Evolutionary conservation across 1,140 invertebrate species (phyloP), one percentile per base, ranked within the genome.

Genomic region (Cotesia vestalis): DNA sequence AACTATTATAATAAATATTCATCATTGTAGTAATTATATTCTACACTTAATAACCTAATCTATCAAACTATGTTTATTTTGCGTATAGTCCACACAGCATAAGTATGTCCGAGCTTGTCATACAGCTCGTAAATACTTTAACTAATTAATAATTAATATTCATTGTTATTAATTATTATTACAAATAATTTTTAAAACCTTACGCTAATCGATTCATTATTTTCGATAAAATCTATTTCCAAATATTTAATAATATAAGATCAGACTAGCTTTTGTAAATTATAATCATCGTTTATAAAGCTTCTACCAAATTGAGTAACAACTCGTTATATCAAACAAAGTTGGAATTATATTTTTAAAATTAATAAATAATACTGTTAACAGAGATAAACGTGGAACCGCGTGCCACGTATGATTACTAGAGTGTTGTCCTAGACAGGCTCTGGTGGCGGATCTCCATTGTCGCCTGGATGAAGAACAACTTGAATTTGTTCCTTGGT

Each of bases 371-470:
- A 36, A 69, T 64, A 64, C 35, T 40, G 66, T 75, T 82, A 86
- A 78, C 84, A 86, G 70, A 86, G 83, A 64, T 86, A 86, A 78
- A 85, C 79, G 67, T 81, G 82, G 69, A 86, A 86, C 73, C 83
- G 79, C 66, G 82, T 78, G 70, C 83, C 83, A 73, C 80, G 81
- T 76, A 85, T 74, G 79, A 86, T 82, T 69, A 86, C 81, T 71
- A 85, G 72, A 53, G 80, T 80, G 78, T 77, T 83, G 77, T 86
- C 84, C 84, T 86, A 86, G 76, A 86, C 84, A 4, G 81, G 78
- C 72, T 85, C 83, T 1, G 84, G 84, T 4, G 84, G 83, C 60
- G 83, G 83, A 75, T 81, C 82, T 9, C 74, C 76, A 69, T 81
- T 80, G n/a, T 80, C 73, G 72, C 71, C 69, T 52, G 78, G 70